Percentiles rank a stretch among this genome's conserved stretches.
Evolutionary conservation across 2,113 vertebrate genomes (phyloP).

Genomic region (Myotis yumanensis): DNA sequence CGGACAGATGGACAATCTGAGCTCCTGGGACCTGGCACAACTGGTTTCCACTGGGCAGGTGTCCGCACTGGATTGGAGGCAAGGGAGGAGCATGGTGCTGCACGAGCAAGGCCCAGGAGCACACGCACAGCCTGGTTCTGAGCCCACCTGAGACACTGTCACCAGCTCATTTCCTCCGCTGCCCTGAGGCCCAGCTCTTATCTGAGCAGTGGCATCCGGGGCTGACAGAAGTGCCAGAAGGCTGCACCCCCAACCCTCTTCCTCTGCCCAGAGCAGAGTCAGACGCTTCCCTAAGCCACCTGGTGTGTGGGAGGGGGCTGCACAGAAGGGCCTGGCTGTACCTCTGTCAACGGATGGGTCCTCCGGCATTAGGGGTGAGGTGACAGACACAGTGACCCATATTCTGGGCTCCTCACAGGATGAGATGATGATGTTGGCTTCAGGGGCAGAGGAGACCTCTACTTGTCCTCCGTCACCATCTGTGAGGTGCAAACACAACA

Average conservation of each 20-base stretch:
- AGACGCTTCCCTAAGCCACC: not conserved
- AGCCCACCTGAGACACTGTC: not conserved
- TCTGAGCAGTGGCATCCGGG: too few species aligned
- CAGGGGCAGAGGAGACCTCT: conserved; percentile 88
- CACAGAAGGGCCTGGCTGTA: not conserved
- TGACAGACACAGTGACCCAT: conserved; percentile 90
- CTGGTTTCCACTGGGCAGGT: not conserved
- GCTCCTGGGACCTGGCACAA: not conserved
- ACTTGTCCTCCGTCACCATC: conserved; percentile 90
- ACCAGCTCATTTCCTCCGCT: not conserved
- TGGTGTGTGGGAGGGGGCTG: not conserved
- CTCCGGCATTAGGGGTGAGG: conserved; percentile 91
- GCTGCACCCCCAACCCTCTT: not conserved
- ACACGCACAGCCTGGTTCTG: rapidly evolving
- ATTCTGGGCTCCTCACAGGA: conserved; percentile 90
- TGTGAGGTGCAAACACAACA: conserved; percentile 51
- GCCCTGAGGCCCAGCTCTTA: not conserved
- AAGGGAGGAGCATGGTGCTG: not conserved
- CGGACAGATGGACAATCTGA: not conserved
- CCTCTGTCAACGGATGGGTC: conserved; percentile 83
- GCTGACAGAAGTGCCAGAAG: not conserved
- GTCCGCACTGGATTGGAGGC: not conserved
- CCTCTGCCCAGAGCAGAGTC: not conserved
- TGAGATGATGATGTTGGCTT: conserved; percentile 88
- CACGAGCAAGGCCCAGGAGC: rapidly evolving